Evolutionary conservation across 2,888 invertebrate genomes (phyloP).

Genomic region (Loripinus fragilis): DNA sequence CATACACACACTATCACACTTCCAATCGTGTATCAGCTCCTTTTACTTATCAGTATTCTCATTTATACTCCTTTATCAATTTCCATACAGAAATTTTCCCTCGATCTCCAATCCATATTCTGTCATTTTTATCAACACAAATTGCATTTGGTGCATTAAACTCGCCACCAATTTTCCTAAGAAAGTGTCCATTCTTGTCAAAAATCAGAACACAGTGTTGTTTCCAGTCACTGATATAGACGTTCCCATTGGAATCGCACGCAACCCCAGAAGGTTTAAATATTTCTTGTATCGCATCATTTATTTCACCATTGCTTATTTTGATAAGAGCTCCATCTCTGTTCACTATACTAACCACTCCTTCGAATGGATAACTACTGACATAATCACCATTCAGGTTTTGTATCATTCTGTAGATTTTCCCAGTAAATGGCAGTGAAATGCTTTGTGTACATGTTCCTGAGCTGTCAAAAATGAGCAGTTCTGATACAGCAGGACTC

Average conservation of each 20-base stretch:
- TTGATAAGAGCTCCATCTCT: background rate
- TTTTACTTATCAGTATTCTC: too few species aligned
- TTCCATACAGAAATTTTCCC: constrained; percentile 1
- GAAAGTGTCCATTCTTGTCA: constrained; percentile 6
- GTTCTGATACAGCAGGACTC: background rate
- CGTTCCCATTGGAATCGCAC: background rate
- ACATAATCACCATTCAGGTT: background rate
- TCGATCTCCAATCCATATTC: background rate
- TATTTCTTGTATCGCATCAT: background rate
- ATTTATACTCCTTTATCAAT: background rate
- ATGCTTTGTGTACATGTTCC: background rate
- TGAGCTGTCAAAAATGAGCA: background rate
- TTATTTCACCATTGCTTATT: constrained; percentile 9
- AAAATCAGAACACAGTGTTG: background rate
- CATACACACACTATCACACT: too few species aligned
- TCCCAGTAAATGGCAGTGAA: background rate
- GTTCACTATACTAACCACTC: constrained; percentile 1
- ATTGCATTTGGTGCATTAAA: constrained; percentile 4
- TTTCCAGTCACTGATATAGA: background rate
- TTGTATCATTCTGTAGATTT: background rate
- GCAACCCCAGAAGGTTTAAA: constrained; percentile 4
- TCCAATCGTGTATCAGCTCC: too few species aligned
- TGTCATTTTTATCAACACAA: background rate
- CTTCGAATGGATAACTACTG: constrained; percentile 1
- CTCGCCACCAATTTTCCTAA: background rate